Percentiles rank a stretch among this genome's conserved stretches.
These are phyloP conservation scores for Poecilia wingei DNA, from an alignment of 2,797 vertebrate species.

Conservation along the genomic window DNA sequence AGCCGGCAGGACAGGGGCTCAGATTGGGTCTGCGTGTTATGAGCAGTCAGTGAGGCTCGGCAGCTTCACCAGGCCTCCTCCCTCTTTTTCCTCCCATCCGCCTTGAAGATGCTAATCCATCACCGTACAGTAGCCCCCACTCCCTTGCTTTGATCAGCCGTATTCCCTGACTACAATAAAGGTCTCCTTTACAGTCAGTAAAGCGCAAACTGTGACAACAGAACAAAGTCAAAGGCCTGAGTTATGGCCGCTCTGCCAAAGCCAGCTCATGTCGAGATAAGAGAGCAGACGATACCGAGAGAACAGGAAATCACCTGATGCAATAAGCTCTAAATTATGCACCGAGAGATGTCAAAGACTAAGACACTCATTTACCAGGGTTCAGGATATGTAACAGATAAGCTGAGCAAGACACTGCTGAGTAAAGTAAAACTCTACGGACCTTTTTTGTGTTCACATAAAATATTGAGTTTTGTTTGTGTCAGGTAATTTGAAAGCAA, in stretches of 20 bases:
- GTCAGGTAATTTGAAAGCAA: not conserved
- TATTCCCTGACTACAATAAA: constrained; percentile 57
- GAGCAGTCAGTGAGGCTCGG: constrained; percentile 56
- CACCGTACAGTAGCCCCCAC: constrained; percentile 63
- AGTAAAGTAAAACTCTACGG: not conserved
- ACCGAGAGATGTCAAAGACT: constrained; percentile 23
- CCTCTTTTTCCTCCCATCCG: constrained; percentile 10
- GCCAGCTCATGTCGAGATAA: constrained; percentile 49
- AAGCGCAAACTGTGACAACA: constrained; percentile 32
- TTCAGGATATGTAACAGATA: not conserved
- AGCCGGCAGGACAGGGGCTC: constrained; percentile 25
- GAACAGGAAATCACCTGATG: constrained; percentile 57
- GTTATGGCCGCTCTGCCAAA: constrained; percentile 24
- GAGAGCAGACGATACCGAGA: constrained; percentile 38
- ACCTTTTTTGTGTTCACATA: not conserved
- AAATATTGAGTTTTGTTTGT: not conserved
- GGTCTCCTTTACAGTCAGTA: constrained; percentile 36
- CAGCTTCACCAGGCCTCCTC: constrained; percentile 27
- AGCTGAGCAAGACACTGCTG: not conserved
- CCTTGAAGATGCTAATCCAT: constrained; percentile 76
- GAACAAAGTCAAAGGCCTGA: constrained; percentile 54
- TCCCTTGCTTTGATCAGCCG: constrained; percentile 60
- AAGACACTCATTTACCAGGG: constrained; percentile 16
- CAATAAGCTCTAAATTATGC: constrained; percentile 30
- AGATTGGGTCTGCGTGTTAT: constrained; percentile 45